A percentile compares a stretch with the other conserved stretches of the same genome.
These are phyloP conservation scores for Xyrichtys novacula DNA, from an alignment of 2,797 vertebrate genomes.

Conservation along the genomic window DNA sequence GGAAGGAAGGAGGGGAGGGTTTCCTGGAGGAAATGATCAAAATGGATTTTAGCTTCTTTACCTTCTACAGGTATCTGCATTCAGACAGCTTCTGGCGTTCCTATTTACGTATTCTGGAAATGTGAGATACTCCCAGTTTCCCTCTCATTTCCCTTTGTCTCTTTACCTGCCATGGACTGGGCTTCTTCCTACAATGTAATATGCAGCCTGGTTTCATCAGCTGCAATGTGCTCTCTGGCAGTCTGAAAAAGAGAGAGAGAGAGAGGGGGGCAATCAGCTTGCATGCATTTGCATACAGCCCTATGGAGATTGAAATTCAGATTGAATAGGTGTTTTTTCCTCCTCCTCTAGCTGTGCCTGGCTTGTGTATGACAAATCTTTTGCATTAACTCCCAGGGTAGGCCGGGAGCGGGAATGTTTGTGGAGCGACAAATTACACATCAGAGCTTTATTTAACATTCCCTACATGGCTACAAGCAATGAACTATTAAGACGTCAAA, in stretches of 20 bases:
- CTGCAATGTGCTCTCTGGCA: slow-evolving; percentile 53
- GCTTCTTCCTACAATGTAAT: slow-evolving; percentile 50
- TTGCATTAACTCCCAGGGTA: slow-evolving; percentile 83
- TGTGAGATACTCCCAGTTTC: slow-evolving; percentile 31
- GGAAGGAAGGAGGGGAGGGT: slow-evolving; percentile 41
- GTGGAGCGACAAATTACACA: slow-evolving; percentile 82
- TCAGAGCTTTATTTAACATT: slow-evolving; percentile 83
- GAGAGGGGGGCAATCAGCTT: slow-evolving; percentile 59
- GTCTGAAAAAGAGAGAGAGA: slow-evolving; percentile 46
- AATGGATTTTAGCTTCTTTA: slow-evolving; percentile 65
- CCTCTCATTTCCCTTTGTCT: slow-evolving; percentile 43
- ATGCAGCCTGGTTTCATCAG: slow-evolving; percentile 51
- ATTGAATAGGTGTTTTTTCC: slow-evolving; percentile 77
- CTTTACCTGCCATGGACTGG: slow-evolving; percentile 46
- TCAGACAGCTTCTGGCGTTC: slow-evolving; percentile 51
- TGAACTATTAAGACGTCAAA: slow-evolving; percentile 81
- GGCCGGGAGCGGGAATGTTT: slow-evolving; percentile 78
- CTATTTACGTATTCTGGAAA: slow-evolving; percentile 52
- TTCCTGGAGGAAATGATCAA: slow-evolving; percentile 65
- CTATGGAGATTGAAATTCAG: slow-evolving; percentile 81
- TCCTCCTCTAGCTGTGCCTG: slow-evolving; percentile 67
- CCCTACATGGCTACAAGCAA: slow-evolving; percentile 76
- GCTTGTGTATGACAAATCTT: slow-evolving; percentile 82
- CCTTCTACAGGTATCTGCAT: slow-evolving; percentile 58
- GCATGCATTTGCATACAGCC: slow-evolving; percentile 75